phyloP scores from a whole-genome alignment of 2,888 invertebrate genomes.

The Sabatieria punctata region DNA sequence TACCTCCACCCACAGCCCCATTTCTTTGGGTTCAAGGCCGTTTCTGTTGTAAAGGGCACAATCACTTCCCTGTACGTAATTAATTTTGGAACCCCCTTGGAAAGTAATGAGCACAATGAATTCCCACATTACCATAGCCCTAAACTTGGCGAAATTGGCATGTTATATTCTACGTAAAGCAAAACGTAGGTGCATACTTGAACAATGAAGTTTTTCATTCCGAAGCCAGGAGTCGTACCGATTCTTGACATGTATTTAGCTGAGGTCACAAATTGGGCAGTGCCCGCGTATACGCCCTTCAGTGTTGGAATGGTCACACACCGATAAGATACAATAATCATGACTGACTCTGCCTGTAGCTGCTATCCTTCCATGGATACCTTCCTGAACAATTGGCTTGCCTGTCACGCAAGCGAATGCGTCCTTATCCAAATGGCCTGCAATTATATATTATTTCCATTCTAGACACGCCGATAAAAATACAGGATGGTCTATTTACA shows the following conservation, averaged over 20 bases:
- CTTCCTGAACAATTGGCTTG: conserved; percentile 86
- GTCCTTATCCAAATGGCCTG: conserved; percentile 74
- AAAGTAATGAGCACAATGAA: conserved; percentile 81
- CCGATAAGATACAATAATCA: too few species aligned
- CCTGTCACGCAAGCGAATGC: conserved; percentile 92
- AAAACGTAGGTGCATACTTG: too few species aligned
- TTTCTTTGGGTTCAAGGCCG: conserved; percentile 69
- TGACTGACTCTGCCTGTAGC: conserved; percentile 82
- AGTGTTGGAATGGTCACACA: too few species aligned
- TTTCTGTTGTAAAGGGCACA: conserved; percentile 66
- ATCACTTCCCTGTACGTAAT: conserved; percentile 77
- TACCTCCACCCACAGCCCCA: conserved; percentile 43
- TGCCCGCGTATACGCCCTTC: conserved; percentile 50
- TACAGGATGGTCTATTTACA: too few species aligned
- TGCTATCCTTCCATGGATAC: conserved; percentile 85
- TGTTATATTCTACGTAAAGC: too few species aligned
- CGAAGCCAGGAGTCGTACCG: conserved; percentile 75
- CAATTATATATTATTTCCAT: too few species aligned
- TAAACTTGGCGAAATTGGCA: too few species aligned
- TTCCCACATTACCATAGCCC: conserved; percentile 94
- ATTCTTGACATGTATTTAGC: conserved; percentile 66
- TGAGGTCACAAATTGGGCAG: conserved; percentile 51
- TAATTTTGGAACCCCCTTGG: conserved; percentile 76
- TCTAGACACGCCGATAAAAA: too few species aligned
- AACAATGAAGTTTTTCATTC: conserved; percentile 84